Base-by-base conservation (phyloP, 2,797 vertebrate genomes). In the Anableps anableps region DNA sequence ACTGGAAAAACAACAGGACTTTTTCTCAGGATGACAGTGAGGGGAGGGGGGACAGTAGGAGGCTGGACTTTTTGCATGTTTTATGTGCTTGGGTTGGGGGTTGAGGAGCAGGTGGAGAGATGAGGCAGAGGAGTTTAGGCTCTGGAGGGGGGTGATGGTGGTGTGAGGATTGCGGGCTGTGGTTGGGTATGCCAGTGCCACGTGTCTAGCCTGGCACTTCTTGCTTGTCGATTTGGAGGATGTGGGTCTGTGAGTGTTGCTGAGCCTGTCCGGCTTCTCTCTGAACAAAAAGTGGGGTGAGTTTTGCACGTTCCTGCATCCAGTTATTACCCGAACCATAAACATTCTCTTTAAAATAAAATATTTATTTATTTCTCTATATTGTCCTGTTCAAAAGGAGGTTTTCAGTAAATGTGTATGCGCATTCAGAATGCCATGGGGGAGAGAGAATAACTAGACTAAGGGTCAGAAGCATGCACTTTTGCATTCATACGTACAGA, bases 121-220 rank as follows among this genome's bases (percentile, higher is more conserved):
- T 88, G 85, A 80, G 83, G 84, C 78, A 77, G 86, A 82, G 82
- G 81, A 76, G 58, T 82, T 84, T 80, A 60, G 80, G 86, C 85
- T 79, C 41, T 71, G 84, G 75, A 68, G 79, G 74, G 86, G 81
- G 90, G 79, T 85, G 91, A 38, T 90, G 91, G 94, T 95, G 95
- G 94, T 94, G 95, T 96, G 95, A 95, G 95, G 92, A 94, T 93
- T 94, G 93, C 93, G 90, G 93, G 93, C 94, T 95, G 94, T 95
- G 95, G 95, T 96, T 96, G 95, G 95, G 94, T 94, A 93, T 92
- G 92, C 90, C 93, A 91, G 91, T 95, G 95, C 95, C 95, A 96
- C 95, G 95, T 96, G 95, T 92, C 93, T 92, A 62, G 90, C 90
- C 93, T 95, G 93, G 94, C 94, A 94, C 91, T 93, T 95, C 94